Percentiles rank a stretch among this genome's conserved stretches.
Evolutionary conservation across 2,113 vertebrate species (phyloP).

Genomic region (Chiloscyllium plagiosum): DNA sequence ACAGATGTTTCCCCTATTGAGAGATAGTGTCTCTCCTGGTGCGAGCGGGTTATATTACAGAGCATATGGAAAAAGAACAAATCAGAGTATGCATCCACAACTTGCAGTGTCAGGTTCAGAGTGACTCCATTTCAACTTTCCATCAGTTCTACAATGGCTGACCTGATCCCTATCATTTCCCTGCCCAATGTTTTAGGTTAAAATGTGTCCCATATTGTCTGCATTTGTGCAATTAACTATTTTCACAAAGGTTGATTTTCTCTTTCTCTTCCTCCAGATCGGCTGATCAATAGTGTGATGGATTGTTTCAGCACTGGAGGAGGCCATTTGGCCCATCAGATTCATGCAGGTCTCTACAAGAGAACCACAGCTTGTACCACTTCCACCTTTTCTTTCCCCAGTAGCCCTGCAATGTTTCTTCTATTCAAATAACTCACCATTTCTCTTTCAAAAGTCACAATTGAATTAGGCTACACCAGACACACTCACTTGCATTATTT

Average conservation of each 20-base stretch:
- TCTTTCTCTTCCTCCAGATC: background rate
- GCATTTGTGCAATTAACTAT: background rate
- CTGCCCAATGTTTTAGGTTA: background rate
- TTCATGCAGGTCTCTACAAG: too few species aligned
- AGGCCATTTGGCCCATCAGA: too few species aligned
- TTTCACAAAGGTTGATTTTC: background rate
- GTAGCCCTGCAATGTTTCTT: too few species aligned
- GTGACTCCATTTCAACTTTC: background rate
- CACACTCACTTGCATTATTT: background rate
- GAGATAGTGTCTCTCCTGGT: background rate
- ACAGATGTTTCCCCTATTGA: background rate
- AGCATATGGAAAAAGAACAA: background rate
- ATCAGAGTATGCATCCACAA: background rate
- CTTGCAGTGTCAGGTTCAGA: background rate
- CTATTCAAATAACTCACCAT: too few species aligned
- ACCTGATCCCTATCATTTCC: background rate
- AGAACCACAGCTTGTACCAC: too few species aligned
- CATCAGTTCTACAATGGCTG: background rate
- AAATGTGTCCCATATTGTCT: background rate
- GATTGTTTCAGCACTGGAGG: too few species aligned
- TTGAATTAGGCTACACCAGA: too few species aligned
- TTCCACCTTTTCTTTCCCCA: too few species aligned
- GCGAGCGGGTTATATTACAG: background rate
- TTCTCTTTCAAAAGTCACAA: too few species aligned
- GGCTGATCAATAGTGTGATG: background rate